Evolutionary conservation across 2,888 invertebrate genomes (phyloP).

Genomic region (Cremastobaeus sp.): DNA sequence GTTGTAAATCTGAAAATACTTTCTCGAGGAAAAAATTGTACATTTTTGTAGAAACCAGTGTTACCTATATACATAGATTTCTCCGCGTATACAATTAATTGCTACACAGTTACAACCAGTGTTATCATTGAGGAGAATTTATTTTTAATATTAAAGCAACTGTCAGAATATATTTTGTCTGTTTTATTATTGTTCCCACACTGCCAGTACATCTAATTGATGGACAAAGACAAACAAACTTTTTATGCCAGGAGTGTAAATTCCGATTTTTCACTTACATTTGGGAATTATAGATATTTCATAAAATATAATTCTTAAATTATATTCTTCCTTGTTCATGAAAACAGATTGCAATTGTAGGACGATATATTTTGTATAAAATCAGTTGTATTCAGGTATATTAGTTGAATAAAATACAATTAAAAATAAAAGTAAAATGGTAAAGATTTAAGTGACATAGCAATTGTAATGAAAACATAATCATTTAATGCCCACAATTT

Average conservation of each 20-base stretch:
- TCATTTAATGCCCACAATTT: background rate
- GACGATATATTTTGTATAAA: slow-evolving; percentile 3
- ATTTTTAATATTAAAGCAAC: slow-evolving; percentile 58
- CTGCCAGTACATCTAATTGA: slow-evolving; percentile 35
- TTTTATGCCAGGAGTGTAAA: too few species aligned
- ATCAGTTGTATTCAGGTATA: too few species aligned
- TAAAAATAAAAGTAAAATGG: too few species aligned
- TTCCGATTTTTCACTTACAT: background rate
- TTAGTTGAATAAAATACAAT: slow-evolving; percentile 7
- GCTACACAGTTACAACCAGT: slow-evolving; percentile 24
- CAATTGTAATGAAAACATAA: slow-evolving; percentile 13
- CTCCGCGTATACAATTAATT: slow-evolving; percentile 8
- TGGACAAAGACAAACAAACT: background rate
- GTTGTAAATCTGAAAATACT: slow-evolving; percentile 23
- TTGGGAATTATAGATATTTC: background rate
- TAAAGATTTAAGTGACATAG: slow-evolving; percentile 2
- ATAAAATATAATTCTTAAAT: slow-evolving; percentile 20
- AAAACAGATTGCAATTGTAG: slow-evolving; percentile 15
- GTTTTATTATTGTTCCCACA: slow-evolving; percentile 48
- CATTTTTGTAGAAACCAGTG: slow-evolving; percentile 20
- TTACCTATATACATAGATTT: background rate
- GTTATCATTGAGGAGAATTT: slow-evolving; percentile 25
- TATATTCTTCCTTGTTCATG: slow-evolving; percentile 60
- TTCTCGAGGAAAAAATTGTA: slow-evolving; percentile 17
- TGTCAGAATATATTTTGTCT: slow-evolving; percentile 39